Evolutionary conservation across 1,140 invertebrate species (phyloP), one percentile per base, ranked within the genome.

Genomic region (Drosophila orena): DNA sequence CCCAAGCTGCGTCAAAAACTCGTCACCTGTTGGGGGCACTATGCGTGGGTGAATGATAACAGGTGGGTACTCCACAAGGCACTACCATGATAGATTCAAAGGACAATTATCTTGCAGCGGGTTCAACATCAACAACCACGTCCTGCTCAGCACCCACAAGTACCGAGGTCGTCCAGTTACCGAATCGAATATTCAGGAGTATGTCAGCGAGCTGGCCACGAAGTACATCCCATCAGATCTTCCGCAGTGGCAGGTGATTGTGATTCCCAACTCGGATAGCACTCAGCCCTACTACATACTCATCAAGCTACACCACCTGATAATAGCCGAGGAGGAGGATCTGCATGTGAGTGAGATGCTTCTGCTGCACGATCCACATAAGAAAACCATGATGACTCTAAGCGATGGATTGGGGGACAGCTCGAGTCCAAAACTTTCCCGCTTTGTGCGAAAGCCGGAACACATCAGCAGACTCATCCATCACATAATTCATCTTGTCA

Each of bases 241-340:
- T 34, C 95, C 96, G 2, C 96, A 96, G 1, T 97, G 96, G 96
- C 96, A 97, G 84, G 94, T 97, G n/a, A 94, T 95, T 24, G 92
- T 97, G 1, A 96, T 97, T 71, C 96, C 95, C 6, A 81, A 65
- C 47, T 50, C 76, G 6, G 77, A 90, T 10, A 24, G 1, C 17
- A 7, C 27, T 0, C 14, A 94, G 93, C 70, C 90, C 10, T 96
- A 95, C 78, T 95, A 95, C 74, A 94, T 96, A n/a, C 79, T 97
- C 8, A 93, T 97, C 2, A 93, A 96, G 56, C 94, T 96, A 0
- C 96, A 97, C 81, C 96, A 97, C 79, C 89, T 97, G 15, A 93
- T 97, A 4, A 92, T 97, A 4, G 93, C 93, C 44, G 95, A 95
- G 7, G 94, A 95, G 34, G 94, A 95, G 17, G 94, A 94, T 3